Base-by-base conservation (phyloP, 2,113 vertebrate genomes). In the Sceloporus tristichus region DNA sequence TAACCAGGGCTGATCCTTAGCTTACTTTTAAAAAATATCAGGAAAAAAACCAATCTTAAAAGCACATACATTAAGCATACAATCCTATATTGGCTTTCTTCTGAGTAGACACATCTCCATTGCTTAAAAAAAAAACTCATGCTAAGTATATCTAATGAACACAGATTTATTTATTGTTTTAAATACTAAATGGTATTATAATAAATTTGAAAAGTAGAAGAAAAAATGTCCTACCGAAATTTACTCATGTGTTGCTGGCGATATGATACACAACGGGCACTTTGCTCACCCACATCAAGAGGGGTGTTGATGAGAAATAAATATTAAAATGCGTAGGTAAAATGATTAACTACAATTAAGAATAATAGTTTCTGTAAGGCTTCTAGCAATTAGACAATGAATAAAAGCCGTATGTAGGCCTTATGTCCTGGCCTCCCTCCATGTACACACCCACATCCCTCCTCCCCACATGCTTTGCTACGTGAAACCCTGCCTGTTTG, bases 311-410 rank as follows among this genome's bases (percentile, higher is more conserved):
- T 65, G 89, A 90, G 88, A 95, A 94, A 93, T 85, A 94, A 89
- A 89, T 89, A 82, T 85, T 89, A 90, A 93, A 94, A 94, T 0
- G 0, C 21, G 91, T 76, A 59, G 18, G 82, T 91, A 74, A 92
- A 94, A 94, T 96, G 90, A 94, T 89, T 93, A 90, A 89, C 75
- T 83, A 73, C 90, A 93, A 93, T 95, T 94, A 94, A 89, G 90
- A 86, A 27, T 85, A 82, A 89, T 89, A 90, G 59, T 92, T 89
- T 92, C 73, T 79, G 73, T 66, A 77, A 88, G 85, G 92, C 94
- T 93, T 93, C 89, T 90, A 87, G 90, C 92, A 90, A 91, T 94
- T 82, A 89, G 71, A 84, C 87, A 88, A 91, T 40, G 14, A 91
- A 75, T 79, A 16, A 81, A 6, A 84, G 59, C 13, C 0, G 11